A percentile compares a stretch with the other conserved stretches of the same genome.
Conservation (phyloP, 2,888 invertebrate species). For the Drosophila mimica region DNA sequence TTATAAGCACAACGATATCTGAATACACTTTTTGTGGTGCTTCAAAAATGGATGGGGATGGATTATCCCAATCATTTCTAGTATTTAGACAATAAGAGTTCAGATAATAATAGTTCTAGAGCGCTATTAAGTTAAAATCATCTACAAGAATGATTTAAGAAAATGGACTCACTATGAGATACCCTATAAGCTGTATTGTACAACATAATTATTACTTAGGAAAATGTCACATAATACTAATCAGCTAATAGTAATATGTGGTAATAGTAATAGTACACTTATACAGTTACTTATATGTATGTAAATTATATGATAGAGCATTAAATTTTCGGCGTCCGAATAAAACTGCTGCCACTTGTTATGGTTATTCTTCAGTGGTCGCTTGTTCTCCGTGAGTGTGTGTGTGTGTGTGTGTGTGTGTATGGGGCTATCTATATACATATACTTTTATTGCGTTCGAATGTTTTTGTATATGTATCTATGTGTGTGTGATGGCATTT, state of each 20-base stretch:
- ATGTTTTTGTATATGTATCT: not conserved
- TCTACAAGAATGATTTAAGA: not conserved
- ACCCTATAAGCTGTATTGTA: not conserved
- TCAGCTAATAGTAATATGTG: no score
- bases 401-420: not conserved
- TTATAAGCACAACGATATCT: not conserved
- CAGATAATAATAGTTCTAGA: not conserved
- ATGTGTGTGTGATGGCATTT: conserved; percentile 6
- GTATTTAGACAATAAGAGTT: not conserved
- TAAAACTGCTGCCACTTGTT: not conserved
- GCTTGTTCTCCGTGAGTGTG: conserved; percentile 4
- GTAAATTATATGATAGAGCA: not conserved
- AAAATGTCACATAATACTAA: not conserved
- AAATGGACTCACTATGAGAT: not conserved
- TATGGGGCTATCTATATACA: not conserved
- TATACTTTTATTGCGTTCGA: not conserved
- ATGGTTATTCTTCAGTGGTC: conserved; percentile 1
- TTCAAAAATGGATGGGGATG: not conserved
- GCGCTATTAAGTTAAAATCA: not conserved
- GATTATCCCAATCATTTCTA: not conserved
- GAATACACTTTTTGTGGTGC: not conserved
- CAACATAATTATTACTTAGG: not conserved
- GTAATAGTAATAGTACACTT: no score
- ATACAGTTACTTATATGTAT: no score
- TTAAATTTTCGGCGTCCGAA: not conserved